Percentiles rank a stretch among this genome's conserved stretches.
Conservation (phyloP, 2,888 invertebrate species). For the Schizaphis graminum region DNA sequence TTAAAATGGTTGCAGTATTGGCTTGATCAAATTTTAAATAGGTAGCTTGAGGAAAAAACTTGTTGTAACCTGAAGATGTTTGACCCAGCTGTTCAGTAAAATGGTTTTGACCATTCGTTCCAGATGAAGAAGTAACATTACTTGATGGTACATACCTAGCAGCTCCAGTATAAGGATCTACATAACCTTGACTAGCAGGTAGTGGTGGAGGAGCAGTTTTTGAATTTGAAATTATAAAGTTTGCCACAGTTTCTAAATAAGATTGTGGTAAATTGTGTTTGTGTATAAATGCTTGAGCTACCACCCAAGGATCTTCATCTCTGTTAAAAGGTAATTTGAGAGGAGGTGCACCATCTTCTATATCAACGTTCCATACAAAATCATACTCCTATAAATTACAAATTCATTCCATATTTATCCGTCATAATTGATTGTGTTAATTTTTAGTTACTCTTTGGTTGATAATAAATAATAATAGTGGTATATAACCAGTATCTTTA, state of each 20-base stretch:
- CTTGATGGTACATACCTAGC: conserved; percentile 78
- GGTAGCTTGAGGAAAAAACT: conserved; percentile 73
- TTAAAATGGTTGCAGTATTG: conserved; percentile 81
- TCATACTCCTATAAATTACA: conserved; percentile 82
- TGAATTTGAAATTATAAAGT: conserved; percentile 90
- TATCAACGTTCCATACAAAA: conserved; percentile 95
- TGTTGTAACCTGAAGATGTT: conserved; percentile 23
- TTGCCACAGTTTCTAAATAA: conserved; percentile 90
- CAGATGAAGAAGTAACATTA: conserved; percentile 69
- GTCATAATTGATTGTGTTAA: no score
- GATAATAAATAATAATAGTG: no score
- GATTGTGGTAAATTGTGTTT: conserved; percentile 86
- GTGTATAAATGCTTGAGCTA: conserved; percentile 91
- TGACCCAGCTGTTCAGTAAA: conserved; percentile 71
- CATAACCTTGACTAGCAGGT: conserved; percentile 69
- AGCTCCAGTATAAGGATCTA: conserved; percentile 78
- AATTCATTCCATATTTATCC: no score
- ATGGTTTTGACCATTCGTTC: conserved; percentile 72
- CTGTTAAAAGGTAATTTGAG: conserved; percentile 92
- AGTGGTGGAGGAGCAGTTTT: conserved; percentile 70
- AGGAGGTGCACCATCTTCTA: conserved; percentile 89
- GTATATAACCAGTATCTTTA: no score
- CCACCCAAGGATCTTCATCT: conserved; percentile 91
- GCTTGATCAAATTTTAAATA: conserved; percentile 84
- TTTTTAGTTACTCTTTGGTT: no score